These are phyloP conservation scores for Pangasius mekongensis DNA, from an alignment of 2,797 vertebrate species.

Conservation along the genomic window DNA sequence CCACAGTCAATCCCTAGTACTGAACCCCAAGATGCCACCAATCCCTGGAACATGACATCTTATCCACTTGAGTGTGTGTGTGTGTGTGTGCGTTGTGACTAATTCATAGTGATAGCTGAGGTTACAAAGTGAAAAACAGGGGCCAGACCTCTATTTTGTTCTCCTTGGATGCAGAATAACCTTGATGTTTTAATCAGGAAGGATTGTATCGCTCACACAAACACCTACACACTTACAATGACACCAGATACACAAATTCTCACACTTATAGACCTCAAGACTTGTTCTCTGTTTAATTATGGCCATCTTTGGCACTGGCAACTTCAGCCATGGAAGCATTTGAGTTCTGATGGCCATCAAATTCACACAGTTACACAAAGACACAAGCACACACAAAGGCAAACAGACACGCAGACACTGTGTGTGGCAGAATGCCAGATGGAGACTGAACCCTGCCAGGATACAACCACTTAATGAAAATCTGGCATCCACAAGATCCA, in stretches of 20 bases:
- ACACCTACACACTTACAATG: constrained; percentile 20
- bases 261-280: constrained; percentile 43
- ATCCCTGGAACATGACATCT: constrained; percentile 11
- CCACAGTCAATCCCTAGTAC: background rate
- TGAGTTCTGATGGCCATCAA: constrained; percentile 48
- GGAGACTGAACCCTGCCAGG: constrained; percentile 75
- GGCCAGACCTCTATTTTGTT: background rate
- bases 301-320: constrained; percentile 49
- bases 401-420: constrained; percentile 38
- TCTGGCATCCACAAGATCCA: constrained; percentile 76
- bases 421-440: constrained; percentile 71
- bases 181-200: constrained; percentile 32
- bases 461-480: constrained; percentile 95
- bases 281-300: constrained; percentile 54
- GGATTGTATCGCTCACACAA: constrained; percentile 6
- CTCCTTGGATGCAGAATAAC: constrained; percentile 45
- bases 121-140: constrained; percentile 52
- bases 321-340: constrained; percentile 51
- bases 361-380: constrained; percentile 36
- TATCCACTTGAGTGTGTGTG: background rate
- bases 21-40: background rate
- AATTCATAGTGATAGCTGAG: constrained; percentile 70
- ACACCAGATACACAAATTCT: constrained; percentile 20
- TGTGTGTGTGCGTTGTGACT: constrained; percentile 7
- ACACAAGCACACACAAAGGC: constrained; percentile 40